A percentile compares a stretch with the other conserved stretches of the same genome.
phyloP scores from a whole-genome alignment of 92 coral and sea anemone genomes.

The Metridium senile region DNA sequence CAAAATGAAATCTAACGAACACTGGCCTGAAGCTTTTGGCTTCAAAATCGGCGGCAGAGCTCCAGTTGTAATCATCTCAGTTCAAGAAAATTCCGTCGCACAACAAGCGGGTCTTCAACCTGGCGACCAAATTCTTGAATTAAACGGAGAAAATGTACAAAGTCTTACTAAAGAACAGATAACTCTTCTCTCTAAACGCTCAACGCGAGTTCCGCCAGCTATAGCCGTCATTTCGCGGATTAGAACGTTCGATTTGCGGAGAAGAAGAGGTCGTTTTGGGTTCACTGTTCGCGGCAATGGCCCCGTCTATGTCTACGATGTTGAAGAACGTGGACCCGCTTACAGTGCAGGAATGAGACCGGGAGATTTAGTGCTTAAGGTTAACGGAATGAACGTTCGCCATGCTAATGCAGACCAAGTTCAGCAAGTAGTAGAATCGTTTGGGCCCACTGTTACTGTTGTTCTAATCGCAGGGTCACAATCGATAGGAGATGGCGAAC shows the following conservation, averaged over 20 bases:
- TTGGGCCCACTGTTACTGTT: conserved; percentile 82
- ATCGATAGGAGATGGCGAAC: conserved; percentile 78
- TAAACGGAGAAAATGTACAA: conserved; percentile 95
- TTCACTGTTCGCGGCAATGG: conserved; percentile 94
- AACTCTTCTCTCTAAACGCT: conserved; percentile 73
- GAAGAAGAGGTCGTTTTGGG: conserved; percentile 89
- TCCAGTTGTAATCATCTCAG: conserved; percentile 95
- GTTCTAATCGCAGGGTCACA: conserved; percentile 92
- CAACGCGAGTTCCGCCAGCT: conserved; percentile 97
- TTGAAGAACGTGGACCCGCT: conserved; percentile 87
- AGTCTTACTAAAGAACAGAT: conserved; percentile 86
- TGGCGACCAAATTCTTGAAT: conserved; percentile 95
- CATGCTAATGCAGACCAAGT: conserved; percentile 85
- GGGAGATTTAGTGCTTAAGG: conserved; percentile 89
- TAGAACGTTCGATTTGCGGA: conserved; percentile 87
- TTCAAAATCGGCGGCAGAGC: conserved; percentile 89
- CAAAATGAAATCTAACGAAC: conserved; percentile 80
- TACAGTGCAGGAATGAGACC: conserved; percentile 82
- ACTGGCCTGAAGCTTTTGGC: conserved; percentile 96
- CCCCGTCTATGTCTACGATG: conserved; percentile 85
- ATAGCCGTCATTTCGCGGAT: conserved; percentile 97
- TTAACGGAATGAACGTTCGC: conserved; percentile 80
- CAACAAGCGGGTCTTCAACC: conserved; percentile 95
- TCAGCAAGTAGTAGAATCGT: conserved; percentile 72
- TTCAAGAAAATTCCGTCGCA: conserved; percentile 91